phyloP scores from a whole-genome alignment of 2,888 invertebrate species.

The Hermaeophaga mercurialis region DNA sequence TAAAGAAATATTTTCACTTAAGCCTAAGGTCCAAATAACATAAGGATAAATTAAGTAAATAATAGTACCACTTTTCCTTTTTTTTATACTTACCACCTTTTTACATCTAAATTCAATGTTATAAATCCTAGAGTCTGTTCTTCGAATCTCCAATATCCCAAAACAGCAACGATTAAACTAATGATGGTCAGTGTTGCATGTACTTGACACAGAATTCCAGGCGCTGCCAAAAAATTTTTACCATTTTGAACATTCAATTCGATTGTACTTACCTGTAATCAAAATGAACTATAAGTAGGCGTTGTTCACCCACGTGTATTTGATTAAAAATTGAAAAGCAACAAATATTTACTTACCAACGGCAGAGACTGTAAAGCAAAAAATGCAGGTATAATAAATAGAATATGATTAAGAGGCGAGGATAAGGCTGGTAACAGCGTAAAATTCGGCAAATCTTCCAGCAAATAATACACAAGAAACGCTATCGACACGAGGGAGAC shows the following conservation, averaged over 20 bases:
- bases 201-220: neutral
- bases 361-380: neutral
- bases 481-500: neutral
- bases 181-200: conserved; percentile 1
- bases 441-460: conserved; percentile 9
- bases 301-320: neutral
- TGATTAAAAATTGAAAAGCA: neutral
- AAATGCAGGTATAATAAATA: conserved; percentile 2
- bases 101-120: neutral
- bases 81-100: neutral
- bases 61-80: no score
- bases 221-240: neutral
- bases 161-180: neutral
- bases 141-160: conserved; percentile 15
- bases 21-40: no score
- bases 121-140: neutral
- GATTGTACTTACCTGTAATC: neutral
- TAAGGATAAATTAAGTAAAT: no score
- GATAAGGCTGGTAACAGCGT: neutral
- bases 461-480: neutral
- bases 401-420: neutral
- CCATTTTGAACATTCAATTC: neutral
- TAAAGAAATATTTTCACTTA: no score
- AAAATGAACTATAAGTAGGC: neutral
- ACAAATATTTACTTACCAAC: neutral